Evolutionary conservation across 1,140 invertebrate genomes (phyloP).

Genomic region (Nixonia krombeini): DNA sequence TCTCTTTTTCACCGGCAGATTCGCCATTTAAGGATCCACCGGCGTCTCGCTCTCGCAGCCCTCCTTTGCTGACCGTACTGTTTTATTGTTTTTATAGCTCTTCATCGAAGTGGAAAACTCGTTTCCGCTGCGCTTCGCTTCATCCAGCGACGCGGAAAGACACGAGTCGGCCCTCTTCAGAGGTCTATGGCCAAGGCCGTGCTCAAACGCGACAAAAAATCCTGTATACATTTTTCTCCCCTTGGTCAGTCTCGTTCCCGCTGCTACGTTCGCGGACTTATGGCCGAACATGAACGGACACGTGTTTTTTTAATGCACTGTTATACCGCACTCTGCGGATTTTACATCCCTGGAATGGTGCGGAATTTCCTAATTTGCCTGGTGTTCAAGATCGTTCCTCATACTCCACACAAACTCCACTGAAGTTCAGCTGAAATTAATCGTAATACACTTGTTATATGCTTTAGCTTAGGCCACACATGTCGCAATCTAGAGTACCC

Average conservation of each 20-base stretch:
- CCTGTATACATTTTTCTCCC: constrained; percentile 32
- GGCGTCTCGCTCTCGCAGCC: constrained; percentile 2
- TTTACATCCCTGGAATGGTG: constrained; percentile 12
- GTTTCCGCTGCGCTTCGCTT: constrained; percentile 38
- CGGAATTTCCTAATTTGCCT: constrained; percentile 5
- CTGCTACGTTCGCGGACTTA: background rate
- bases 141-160: constrained; percentile 22
- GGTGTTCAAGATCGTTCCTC: no score
- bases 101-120: constrained; percentile 53
- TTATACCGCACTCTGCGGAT: constrained; percentile 3
- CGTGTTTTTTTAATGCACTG: constrained; percentile 21
- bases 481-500: no score
- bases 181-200: constrained; percentile 26
- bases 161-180: constrained; percentile 17
- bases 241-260: background rate
- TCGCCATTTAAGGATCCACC: constrained; percentile 3
- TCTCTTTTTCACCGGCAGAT: constrained; percentile 25
- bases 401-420: no score
- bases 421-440: no score
- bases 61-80: constrained; percentile 6
- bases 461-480: no score
- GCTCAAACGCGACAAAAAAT: constrained; percentile 32
- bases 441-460: no score
- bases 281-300: constrained; percentile 14
- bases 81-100: constrained; percentile 50